A percentile compares a stretch with the other conserved stretches of the same genome.
phyloP scores from a whole-genome alignment of 2,888 invertebrate species.

The Dicyrtoma fusca region DNA sequence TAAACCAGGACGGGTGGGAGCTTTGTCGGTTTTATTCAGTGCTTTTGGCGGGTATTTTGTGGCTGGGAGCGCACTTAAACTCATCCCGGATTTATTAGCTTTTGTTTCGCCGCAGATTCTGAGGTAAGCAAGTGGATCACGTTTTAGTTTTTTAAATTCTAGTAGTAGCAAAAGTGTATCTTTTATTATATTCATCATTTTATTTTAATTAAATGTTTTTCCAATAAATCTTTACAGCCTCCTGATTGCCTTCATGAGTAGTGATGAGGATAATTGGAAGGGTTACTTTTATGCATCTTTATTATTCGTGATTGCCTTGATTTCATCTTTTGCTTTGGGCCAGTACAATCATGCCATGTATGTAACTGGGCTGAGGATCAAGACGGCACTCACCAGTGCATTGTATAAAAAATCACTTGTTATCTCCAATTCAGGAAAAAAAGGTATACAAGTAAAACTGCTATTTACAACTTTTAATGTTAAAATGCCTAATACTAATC shows the following conservation, averaged over 20 bases:
- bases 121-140: constrained; percentile 64
- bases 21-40: constrained; percentile 79
- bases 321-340: constrained; percentile 64
- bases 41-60: constrained; percentile 86
- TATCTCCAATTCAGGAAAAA: constrained; percentile 49
- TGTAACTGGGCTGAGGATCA: constrained; percentile 64
- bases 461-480: neutral
- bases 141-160: too few relatives aligned
- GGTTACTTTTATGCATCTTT: constrained; percentile 65
- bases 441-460: constrained; percentile 38
- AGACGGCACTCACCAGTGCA: constrained; percentile 63
- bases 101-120: constrained; percentile 90
- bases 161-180: too few relatives aligned
- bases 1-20: constrained; percentile 62
- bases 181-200: neutral
- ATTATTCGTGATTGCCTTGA: constrained; percentile 63
- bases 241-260: neutral
- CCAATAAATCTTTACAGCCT: neutral
- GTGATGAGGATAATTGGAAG: constrained; percentile 61
- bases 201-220: constrained; percentile 4
- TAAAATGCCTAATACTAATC: too few relatives aligned
- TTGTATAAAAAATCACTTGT: constrained; percentile 64
- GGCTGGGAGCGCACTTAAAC: constrained; percentile 81
- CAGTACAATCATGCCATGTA: constrained; percentile 65
- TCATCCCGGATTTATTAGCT: constrained; percentile 79